Percentiles rank a stretch among this genome's conserved stretches.
Evolutionary conservation across 2,113 vertebrate species (phyloP).

Genomic region (Patagioenas fasciata): DNA sequence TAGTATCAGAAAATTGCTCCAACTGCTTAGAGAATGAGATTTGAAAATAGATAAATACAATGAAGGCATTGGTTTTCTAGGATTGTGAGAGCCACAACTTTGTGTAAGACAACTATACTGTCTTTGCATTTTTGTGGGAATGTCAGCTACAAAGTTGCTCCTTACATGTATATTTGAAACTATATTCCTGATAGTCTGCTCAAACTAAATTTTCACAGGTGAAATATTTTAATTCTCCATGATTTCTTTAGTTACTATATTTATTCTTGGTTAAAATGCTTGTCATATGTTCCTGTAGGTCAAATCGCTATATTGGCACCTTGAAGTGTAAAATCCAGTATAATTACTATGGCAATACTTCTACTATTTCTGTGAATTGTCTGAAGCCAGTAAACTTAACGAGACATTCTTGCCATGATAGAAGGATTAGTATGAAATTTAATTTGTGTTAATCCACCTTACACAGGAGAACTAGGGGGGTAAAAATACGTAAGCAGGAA

Average conservation of each 20-base stretch:
- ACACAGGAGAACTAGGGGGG: background rate
- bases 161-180: background rate
- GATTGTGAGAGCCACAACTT: background rate
- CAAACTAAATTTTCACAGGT: background rate
- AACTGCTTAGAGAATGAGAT: background rate
- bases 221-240: background rate
- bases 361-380: background rate
- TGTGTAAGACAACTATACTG: background rate
- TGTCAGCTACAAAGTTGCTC: background rate
- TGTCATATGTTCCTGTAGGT: background rate
- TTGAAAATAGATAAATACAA: background rate
- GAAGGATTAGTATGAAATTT: conserved; percentile 7
- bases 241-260: background rate
- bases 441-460: background rate
- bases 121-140: background rate
- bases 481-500: background rate
- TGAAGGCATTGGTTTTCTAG: background rate
- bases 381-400: background rate
- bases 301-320: background rate
- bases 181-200: background rate
- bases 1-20: background rate
- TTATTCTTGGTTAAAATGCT: background rate
- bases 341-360: background rate
- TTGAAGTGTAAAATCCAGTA: background rate
- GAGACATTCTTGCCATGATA: background rate